Evolutionary conservation across 1,140 invertebrate species (phyloP).

Genomic region (Patella vulgata): DNA sequence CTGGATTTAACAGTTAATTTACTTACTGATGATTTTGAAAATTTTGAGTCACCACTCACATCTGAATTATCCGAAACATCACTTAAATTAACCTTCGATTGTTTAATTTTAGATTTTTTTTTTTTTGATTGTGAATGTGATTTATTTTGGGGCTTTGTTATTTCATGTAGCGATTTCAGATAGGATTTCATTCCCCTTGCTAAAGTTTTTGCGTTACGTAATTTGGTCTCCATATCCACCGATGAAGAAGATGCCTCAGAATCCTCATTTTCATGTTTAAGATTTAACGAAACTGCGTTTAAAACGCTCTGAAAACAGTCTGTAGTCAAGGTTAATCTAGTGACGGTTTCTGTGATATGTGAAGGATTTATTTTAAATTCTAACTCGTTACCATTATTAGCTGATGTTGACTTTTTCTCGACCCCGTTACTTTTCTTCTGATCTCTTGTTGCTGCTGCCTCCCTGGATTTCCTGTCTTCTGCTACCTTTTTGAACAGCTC

Average conservation of each 20-base stretch:
- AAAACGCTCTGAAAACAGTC: constrained; percentile 19
- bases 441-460: constrained; percentile 13
- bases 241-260: neutral
- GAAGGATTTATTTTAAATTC: constrained; percentile 13
- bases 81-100: neutral
- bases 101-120: neutral
- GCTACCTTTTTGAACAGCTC: constrained; percentile 33
- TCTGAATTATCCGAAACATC: constrained; percentile 12
- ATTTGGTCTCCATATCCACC: constrained; percentile 9
- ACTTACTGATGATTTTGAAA: constrained; percentile 4
- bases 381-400: neutral
- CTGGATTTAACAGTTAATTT: too few relatives aligned
- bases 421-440: constrained; percentile 17
- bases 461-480: constrained; percentile 24
- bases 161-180: constrained; percentile 13
- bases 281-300: constrained; percentile 21
- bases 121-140: neutral
- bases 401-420: constrained; percentile 7
- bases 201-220: constrained; percentile 5
- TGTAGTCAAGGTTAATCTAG: constrained; percentile 12
- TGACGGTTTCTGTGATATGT: constrained; percentile 17
- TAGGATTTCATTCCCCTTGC: constrained; percentile 21
- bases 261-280: constrained; percentile 11
- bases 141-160: neutral
- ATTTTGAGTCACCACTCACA: neutral